Conservation (phyloP, 2,113 vertebrate species). For the Sander lucioperca region DNA sequence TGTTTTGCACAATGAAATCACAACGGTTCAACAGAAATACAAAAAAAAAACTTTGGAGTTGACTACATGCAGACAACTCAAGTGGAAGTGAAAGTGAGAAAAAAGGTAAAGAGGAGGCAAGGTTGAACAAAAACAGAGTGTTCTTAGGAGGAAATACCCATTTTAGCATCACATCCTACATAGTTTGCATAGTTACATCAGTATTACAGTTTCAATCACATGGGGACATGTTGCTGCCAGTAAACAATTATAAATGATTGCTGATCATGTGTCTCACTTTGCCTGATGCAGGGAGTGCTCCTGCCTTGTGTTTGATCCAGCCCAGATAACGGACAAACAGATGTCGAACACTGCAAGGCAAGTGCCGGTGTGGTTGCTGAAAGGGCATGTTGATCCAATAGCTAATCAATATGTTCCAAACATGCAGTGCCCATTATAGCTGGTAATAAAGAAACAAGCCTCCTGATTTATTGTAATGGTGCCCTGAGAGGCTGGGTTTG, state of each 20-base stretch:
- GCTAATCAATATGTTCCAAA: constrained; percentile 76
- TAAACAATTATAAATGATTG: constrained; percentile 50
- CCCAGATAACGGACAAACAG: constrained; percentile 40
- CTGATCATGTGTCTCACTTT: constrained; percentile 57
- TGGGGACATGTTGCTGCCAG: constrained; percentile 29
- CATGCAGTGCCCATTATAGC: constrained; percentile 61
- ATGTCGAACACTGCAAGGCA: constrained; percentile 45
- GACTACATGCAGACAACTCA: background rate
- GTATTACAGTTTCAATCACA: background rate
- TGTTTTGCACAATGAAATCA: constrained; percentile 38
- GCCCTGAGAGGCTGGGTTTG: background rate
- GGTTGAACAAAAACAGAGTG: background rate
- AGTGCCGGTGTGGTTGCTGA: constrained; percentile 43
- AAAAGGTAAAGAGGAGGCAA: background rate
- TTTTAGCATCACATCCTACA: background rate
- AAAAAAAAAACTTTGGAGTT: constrained; percentile 34
- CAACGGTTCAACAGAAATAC: constrained; percentile 2
- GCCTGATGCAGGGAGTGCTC: constrained; percentile 20
- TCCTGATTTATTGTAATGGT: constrained; percentile 71
- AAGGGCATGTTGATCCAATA: constrained; percentile 62
- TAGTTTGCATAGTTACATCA: background rate
- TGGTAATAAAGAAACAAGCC: constrained; percentile 72
- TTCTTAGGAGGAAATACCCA: constrained; percentile 1
- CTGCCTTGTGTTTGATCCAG: constrained; percentile 22
- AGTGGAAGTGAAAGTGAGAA: background rate